These are phyloP conservation scores for Crypturellus tataupa DNA, from an alignment of 2,797 vertebrate species.

Conservation along the genomic window DNA sequence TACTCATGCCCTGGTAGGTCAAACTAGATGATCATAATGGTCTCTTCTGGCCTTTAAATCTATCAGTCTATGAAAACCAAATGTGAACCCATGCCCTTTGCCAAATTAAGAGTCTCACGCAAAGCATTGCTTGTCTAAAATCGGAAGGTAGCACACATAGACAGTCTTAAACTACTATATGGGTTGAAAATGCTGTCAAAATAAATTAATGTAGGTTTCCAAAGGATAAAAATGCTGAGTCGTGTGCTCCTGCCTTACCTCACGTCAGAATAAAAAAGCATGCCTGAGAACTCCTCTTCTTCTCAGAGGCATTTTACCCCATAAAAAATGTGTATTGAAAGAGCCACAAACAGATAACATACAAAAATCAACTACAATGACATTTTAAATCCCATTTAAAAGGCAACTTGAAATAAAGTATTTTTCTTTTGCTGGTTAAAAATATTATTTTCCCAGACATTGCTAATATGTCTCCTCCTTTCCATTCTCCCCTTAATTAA, in stretches of 20 bases:
- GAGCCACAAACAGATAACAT: background rate
- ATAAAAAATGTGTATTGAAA: background rate
- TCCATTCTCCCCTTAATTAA: background rate
- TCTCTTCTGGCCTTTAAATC: constrained; percentile 68
- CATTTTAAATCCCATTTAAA: background rate
- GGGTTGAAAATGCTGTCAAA: constrained; percentile 54
- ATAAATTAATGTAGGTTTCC: constrained; percentile 33
- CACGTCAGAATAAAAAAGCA: background rate
- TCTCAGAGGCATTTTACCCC: background rate
- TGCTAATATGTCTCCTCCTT: background rate
- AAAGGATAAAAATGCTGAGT: constrained; percentile 29
- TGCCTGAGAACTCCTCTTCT: background rate
- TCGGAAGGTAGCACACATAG: constrained; percentile 46
- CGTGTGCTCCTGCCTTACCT: background rate
- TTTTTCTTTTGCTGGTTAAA: background rate
- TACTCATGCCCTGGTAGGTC: constrained; percentile 44
- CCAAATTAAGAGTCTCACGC: constrained; percentile 68
- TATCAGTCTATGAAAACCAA: constrained; percentile 70
- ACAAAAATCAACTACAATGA: background rate
- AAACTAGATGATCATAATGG: constrained; percentile 51
- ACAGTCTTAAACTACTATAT: constrained; percentile 37
- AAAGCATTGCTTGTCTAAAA: constrained; percentile 44
- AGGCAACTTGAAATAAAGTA: background rate
- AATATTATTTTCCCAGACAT: background rate
- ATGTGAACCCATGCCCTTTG: constrained; percentile 66